Evolutionary conservation across 2,797 vertebrate genomes (phyloP).

Genomic region (Urosaurus nigricauda): DNA sequence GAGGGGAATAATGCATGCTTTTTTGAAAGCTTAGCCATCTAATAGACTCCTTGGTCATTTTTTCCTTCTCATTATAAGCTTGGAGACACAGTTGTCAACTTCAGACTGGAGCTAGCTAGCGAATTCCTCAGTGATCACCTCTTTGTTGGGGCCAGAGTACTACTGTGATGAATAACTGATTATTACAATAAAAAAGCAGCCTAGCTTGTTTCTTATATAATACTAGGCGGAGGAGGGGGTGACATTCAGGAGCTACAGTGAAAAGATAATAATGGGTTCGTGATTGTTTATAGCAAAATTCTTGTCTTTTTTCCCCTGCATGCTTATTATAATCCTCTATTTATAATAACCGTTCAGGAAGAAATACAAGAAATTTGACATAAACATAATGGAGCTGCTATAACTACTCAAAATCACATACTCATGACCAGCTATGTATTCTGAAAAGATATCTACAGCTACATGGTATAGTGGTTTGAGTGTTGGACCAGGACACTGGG

Average conservation of each 20-base stretch:
- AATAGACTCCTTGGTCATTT: conserved; percentile 24
- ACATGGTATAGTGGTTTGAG: not conserved
- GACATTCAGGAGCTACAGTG: conserved; percentile 14
- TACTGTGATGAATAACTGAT: conserved; percentile 41
- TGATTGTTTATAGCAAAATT: conserved; percentile 47
- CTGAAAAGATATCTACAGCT: conserved; percentile 55
- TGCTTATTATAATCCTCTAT: not conserved
- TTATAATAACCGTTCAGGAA: conserved; percentile 49
- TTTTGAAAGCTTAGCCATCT: conserved; percentile 29
- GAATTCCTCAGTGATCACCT: conserved; percentile 37
- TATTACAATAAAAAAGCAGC: conserved; percentile 49
- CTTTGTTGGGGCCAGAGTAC: conserved; percentile 29
- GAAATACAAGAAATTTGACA: conserved; percentile 48
- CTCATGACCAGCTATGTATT: conserved; percentile 43
- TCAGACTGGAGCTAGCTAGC: not conserved
- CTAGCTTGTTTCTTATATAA: conserved; percentile 40
- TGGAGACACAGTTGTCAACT: conserved; percentile 10
- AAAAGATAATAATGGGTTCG: conserved; percentile 52
- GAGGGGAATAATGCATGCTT: not conserved
- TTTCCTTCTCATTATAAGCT: conserved; percentile 38
- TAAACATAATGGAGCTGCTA: conserved; percentile 46
- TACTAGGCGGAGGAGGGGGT: conserved; percentile 36
- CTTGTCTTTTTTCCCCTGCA: too few relatives aligned
- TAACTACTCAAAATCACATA: conserved; percentile 58
- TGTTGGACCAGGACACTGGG: too few relatives aligned